phyloP scores from a whole-genome alignment of 2,797 vertebrate species.

The Macrochelys suwanniensis region DNA sequence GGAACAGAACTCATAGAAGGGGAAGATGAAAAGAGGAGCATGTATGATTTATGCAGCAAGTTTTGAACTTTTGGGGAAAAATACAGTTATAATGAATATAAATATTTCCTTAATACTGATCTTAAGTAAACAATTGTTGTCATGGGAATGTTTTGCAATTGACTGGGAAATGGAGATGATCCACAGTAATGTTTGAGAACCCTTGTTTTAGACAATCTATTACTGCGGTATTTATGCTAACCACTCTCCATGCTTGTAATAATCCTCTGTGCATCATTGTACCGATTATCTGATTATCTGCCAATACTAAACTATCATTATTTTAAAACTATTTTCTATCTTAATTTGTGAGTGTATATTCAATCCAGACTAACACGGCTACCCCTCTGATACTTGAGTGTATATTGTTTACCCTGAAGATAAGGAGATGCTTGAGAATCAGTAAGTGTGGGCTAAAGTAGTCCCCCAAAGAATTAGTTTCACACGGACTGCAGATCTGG shows the following conservation, averaged over 20 bases:
- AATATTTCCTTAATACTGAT: neutral
- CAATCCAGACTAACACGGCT: too few species aligned
- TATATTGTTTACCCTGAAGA: neutral
- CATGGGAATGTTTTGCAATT: neutral
- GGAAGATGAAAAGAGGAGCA: neutral
- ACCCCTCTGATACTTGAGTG: too few species aligned
- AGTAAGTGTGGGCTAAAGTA: rapidly evolving
- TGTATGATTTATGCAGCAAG: neutral
- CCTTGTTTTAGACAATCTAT: neutral
- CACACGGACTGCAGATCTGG: neutral
- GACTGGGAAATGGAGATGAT: neutral
- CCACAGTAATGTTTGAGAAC: rapidly evolving
- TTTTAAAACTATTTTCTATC: neutral
- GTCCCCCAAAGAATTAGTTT: neutral
- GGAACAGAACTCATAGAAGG: neutral
- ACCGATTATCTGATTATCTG: neutral
- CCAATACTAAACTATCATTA: neutral
- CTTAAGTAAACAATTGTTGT: neutral
- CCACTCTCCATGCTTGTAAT: neutral
- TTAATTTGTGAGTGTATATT: neutral
- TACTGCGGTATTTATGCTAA: neutral
- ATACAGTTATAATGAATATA: neutral
- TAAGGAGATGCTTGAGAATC: neutral
- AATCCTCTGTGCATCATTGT: neutral
- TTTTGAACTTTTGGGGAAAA: neutral